Base-by-base conservation (phyloP, 2,797 vertebrate genomes). In the Furcifer pardalis region DNA sequence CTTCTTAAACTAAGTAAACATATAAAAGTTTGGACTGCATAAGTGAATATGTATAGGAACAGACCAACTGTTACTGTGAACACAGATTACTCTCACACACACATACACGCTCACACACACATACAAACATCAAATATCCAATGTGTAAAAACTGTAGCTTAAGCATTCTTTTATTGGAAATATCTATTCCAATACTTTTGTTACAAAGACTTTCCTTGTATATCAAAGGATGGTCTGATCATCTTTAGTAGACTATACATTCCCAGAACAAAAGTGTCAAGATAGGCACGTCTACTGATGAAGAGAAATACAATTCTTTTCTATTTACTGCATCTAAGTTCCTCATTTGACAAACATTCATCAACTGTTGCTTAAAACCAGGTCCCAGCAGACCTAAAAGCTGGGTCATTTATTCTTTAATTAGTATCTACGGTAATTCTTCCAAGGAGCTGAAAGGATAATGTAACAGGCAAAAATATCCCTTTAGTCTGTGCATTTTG, bases 381-480 rank as follows among this genome's bases (percentile, higher is more conserved):
- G 5, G 25, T 17, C 35, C 23, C 56, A 56, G 15, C 62, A 81
- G 40, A 30, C 21, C 37, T 25, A 23, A 80, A 76, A 75, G 27
- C 40, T 59, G 15, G 44, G 75, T 59, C 27, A 75, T 80, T 65
- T 73, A 44, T 78, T 77, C 25, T 30, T 44, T 27, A 23, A 30
- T 66, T 40, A 37, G 21, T n/a, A 13, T 40, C 63, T 79, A 40
- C 27, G 13, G 27, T 13, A n/a, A n/a, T 63, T 66, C 30, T 63
- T 80, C 27, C 15, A 44, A 75, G 30, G 49, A 42, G 12, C 35
- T 85, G 69, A 72, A 37, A 79, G 66, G 79, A 63, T 23, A 10
- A 56, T 68, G 46, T 37, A 81, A 81, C 30, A 35, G 71, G 35
- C 30, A 15, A 81, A 81, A 79, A 85, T 65, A 17, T 56, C 52